Base-by-base conservation (phyloP, 2,113 vertebrate genomes). In the Leptobrachium leishanense region DNA sequence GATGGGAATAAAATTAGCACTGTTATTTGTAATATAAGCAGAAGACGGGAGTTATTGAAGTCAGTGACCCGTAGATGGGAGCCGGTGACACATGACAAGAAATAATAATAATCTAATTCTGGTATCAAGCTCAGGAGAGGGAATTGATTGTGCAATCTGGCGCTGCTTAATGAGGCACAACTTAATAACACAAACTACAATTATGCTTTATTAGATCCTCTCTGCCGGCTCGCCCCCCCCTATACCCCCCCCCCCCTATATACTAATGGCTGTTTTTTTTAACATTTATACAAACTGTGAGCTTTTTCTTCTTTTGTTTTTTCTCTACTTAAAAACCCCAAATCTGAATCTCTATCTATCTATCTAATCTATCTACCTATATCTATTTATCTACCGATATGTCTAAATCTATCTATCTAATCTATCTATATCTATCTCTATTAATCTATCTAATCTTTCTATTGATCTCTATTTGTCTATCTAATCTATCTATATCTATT, bases 81-180 rank as follows among this genome's bases (percentile, higher is more conserved):
- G 20, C 15, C 77, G 46, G 50, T 74, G 77, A 80, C 77, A 74
- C 71, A 43, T 66, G 68, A 31, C 43, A 62, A 73, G 54, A 67
- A 68, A 69, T 68, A 80, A 80, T 80, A 80, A 74, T 62, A 80
- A 80, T 80, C 71, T 80, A 54, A 80, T 80, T 80, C 68, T 80
- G 63, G 71, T 53, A 80, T 80, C 71, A 68, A 80, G 20, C 68
- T 80, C 64, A 74, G 77, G 64, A 80, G 68, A 80, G 77, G 40
- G 64, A 68, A 74, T 68, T 80, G 64, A 74, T 63, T 74, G 64
- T 62, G 50, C 77, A 80, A 80, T 74, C 73, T 46, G 42, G 20
- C 62, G 41, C 63, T 68, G 71, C 65, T 53, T 80, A 80, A 80
- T 74, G 77, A 74, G 77, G 50, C 71, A 74, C 40, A 74, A 68